These are phyloP conservation scores for Xenotilapia flavipinnis DNA, from an alignment of 2,113 vertebrate species.

Conservation along the genomic window DNA sequence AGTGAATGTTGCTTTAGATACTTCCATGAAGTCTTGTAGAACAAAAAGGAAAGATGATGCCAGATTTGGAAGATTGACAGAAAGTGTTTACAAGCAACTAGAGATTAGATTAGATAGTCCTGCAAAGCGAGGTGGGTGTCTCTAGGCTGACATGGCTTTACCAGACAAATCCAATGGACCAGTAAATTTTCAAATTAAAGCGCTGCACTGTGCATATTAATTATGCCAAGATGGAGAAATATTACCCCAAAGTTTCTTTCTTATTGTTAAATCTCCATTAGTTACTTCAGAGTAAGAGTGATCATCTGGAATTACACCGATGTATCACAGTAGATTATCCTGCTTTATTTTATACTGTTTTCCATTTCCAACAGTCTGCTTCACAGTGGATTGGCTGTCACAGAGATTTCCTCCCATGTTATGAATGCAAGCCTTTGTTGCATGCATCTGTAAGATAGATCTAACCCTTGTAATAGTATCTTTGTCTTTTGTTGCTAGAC, in stretches of 20 bases:
- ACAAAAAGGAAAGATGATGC: background rate
- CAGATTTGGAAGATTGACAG: background rate
- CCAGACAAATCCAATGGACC: slow-evolving; percentile 33
- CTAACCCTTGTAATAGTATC: slow-evolving; percentile 46
- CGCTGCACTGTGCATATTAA: slow-evolving; percentile 23
- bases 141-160: slow-evolving; percentile 15
- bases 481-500: slow-evolving; percentile 39
- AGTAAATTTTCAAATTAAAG: slow-evolving; percentile 43
- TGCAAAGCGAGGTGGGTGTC: slow-evolving; percentile 12
- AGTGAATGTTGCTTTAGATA: slow-evolving; percentile 33
- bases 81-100: background rate
- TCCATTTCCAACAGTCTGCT: background rate
- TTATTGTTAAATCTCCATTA: background rate
- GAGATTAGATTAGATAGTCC: slow-evolving; percentile 25
- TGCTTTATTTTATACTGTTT: slow-evolving; percentile 9
- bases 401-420: slow-evolving; percentile 8
- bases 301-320: background rate
- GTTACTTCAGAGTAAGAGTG: slow-evolving; percentile 6
- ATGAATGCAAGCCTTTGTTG: slow-evolving; percentile 1
- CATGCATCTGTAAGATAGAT: slow-evolving; percentile 19
- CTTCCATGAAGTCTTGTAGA: slow-evolving; percentile 23
- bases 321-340: background rate
- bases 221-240: slow-evolving; percentile 11
- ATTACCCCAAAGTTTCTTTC: background rate
- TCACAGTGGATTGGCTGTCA: slow-evolving; percentile 1